A percentile compares a stretch with the other conserved stretches of the same genome.
Conservation (phyloP, 1,140 invertebrate species). For the Lepidurus couesii region DNA sequence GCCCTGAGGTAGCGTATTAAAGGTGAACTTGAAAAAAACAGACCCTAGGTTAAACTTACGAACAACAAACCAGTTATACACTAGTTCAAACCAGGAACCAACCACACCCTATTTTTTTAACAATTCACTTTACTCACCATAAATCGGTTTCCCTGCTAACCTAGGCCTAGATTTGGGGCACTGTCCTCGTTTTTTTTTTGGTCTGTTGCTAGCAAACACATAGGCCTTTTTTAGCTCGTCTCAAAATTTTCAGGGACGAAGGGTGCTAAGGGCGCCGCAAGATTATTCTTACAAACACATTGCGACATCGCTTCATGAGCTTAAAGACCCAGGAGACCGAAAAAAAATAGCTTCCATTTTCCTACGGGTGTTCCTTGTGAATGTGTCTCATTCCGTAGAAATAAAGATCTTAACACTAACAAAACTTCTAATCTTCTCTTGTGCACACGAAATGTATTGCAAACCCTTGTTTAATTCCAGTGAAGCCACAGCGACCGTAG, state of each 20-base stretch:
- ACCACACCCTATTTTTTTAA: not conserved
- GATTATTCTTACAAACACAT: constrained; percentile 20
- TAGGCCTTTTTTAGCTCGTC: constrained; percentile 1
- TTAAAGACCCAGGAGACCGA: not conserved
- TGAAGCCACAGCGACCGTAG: constrained; percentile 72
- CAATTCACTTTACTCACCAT: not conserved
- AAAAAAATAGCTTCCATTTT: not conserved
- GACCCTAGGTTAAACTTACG: not conserved
- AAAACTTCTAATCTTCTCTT: not conserved
- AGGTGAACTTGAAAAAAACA: not conserved
- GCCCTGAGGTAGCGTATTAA: not conserved
- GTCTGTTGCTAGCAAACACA: not conserved
- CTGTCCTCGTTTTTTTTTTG: not conserved
- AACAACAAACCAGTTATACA: not conserved
- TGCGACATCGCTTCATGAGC: constrained; percentile 6
- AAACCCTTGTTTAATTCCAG: constrained; percentile 46
- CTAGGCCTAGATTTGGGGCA: not conserved
- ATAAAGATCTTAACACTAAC: not conserved
- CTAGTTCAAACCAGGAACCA: not conserved
- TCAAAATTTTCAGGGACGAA: constrained; percentile 1
- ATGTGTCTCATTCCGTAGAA: not conserved
- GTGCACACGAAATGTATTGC: not conserved
- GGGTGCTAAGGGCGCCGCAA: constrained; percentile 15
- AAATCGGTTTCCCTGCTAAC: constrained; percentile 1
- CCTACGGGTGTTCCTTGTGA: not conserved